phyloP scores from a whole-genome alignment of 1,140 invertebrate species.

The Drosophila kikkawai region DNA sequence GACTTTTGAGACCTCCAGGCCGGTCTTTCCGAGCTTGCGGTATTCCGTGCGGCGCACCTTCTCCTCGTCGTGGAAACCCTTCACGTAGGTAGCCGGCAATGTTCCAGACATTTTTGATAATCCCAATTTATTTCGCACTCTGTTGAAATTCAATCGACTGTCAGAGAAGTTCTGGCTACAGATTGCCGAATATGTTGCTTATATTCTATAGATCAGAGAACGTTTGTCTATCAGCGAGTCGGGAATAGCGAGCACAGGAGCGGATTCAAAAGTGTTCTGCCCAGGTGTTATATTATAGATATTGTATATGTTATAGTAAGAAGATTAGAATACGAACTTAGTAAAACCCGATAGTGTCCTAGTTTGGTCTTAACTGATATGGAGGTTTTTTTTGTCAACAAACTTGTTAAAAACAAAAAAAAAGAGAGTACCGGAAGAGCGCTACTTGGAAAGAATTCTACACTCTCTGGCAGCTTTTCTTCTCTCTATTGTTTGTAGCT shows the following conservation, averaged over 20 bases:
- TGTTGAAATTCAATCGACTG: constrained; percentile 21
- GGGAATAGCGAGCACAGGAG: neutral
- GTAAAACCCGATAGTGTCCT: too few relatives aligned
- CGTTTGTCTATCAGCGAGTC: constrained; percentile 18
- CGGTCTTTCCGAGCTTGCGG: constrained; percentile 86
- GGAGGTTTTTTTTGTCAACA: neutral
- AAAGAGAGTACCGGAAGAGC: too few relatives aligned
- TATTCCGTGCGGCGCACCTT: constrained; percentile 87
- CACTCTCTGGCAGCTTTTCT: neutral
- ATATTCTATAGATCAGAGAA: constrained; percentile 17
- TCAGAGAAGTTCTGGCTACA: constrained; percentile 23
- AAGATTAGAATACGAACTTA: neutral
- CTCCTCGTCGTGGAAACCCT: constrained; percentile 87
- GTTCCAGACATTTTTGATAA: constrained; percentile 54
- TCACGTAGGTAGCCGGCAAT: constrained; percentile 86
- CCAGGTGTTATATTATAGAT: neutral
- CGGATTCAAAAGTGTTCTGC: neutral
- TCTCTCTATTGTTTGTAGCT: neutral
- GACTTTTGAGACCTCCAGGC: constrained; percentile 86
- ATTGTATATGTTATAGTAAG: neutral
- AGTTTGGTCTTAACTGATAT: neutral
- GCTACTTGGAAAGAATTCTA: neutral
- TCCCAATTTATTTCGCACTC: constrained; percentile 16
- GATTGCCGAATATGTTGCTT: constrained; percentile 9
- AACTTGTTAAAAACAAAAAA: neutral